Percentiles rank a stretch among this genome's conserved stretches.
Evolutionary conservation across 1,140 invertebrate species (phyloP).

Genomic region (Melitaea cinxia): DNA sequence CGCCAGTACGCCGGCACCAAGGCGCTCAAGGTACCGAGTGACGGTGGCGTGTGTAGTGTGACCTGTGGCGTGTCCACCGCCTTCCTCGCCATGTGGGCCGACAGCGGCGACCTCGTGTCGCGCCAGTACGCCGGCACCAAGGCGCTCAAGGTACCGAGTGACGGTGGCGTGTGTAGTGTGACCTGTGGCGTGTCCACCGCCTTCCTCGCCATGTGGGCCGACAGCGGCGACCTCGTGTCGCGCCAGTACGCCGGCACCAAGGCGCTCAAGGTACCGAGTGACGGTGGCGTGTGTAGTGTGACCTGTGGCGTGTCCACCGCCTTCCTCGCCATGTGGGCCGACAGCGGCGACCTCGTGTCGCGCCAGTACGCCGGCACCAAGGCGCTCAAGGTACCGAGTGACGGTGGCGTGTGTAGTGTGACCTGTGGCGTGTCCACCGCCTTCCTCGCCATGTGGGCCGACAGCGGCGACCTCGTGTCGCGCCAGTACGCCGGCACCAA

Average conservation of each 20-base stretch:
- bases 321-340: slow-evolving; percentile 95
- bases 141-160: slow-evolving; percentile 93
- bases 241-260: slow-evolving; percentile 98
- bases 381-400: slow-evolving; percentile 96
- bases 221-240: slow-evolving; percentile 97
- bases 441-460: slow-evolving; percentile 95
- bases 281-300: too few species aligned
- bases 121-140: slow-evolving; percentile 98
- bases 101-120: slow-evolving; percentile 97
- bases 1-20: slow-evolving; percentile 98
- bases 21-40: slow-evolving; percentile 96
- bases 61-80: slow-evolving; percentile 85
- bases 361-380: slow-evolving; percentile 98
- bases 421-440: slow-evolving; percentile 87
- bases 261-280: slow-evolving; percentile 96
- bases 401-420: too few species aligned
- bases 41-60: too few species aligned
- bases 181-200: too few species aligned
- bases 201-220: slow-evolving; percentile 95
- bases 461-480: slow-evolving; percentile 97
- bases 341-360: slow-evolving; percentile 97
- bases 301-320: slow-evolving; percentile 87
- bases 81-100: slow-evolving; percentile 95
- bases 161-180: too few species aligned
- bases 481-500: slow-evolving; percentile 98